phyloP scores from a whole-genome alignment of 2,888 invertebrate species.

The Leucoma salicis region DNA sequence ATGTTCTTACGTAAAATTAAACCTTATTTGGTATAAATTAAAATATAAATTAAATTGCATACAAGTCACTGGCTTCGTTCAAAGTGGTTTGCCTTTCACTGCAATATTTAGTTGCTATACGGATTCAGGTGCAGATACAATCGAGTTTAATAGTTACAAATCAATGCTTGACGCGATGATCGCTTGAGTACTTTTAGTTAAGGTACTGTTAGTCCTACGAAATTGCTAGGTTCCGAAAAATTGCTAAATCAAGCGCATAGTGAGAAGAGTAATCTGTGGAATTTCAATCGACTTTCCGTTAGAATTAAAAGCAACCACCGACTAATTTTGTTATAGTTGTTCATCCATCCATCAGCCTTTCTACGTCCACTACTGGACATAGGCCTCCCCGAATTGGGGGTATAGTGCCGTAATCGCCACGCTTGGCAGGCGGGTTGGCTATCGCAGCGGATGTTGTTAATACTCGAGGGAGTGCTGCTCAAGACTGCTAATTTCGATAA shows the following conservation, averaged over 20 bases:
- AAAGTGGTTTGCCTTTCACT: slow-evolving; percentile 73
- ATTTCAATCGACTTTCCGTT: background rate
- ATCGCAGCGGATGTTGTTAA: no score
- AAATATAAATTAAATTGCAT: slow-evolving; percentile 40
- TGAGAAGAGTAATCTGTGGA: background rate
- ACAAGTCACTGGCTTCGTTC: slow-evolving; percentile 48
- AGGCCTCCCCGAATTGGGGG: no score
- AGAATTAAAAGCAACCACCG: background rate
- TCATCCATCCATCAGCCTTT: no score
- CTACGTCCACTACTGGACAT: no score
- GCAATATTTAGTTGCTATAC: slow-evolving; percentile 45
- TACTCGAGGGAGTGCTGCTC: no score
- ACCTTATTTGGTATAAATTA: slow-evolving; percentile 41
- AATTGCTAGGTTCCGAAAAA: slow-evolving; percentile 19
- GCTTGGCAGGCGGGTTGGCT: no score
- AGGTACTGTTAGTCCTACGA: slow-evolving; percentile 19
- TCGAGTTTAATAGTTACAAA: slow-evolving; percentile 6
- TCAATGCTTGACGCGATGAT: slow-evolving; percentile 5
- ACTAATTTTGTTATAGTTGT: background rate
- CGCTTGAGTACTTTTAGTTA: slow-evolving; percentile 13
- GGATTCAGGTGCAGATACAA: slow-evolving; percentile 26
- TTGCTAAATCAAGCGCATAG: slow-evolving; percentile 7
- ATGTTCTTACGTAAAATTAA: slow-evolving; percentile 22
- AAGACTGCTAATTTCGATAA: no score
- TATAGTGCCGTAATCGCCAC: no score